These are phyloP conservation scores for Carterocephalus palaemon DNA, from an alignment of 2,888 invertebrate species.

Conservation along the genomic window DNA sequence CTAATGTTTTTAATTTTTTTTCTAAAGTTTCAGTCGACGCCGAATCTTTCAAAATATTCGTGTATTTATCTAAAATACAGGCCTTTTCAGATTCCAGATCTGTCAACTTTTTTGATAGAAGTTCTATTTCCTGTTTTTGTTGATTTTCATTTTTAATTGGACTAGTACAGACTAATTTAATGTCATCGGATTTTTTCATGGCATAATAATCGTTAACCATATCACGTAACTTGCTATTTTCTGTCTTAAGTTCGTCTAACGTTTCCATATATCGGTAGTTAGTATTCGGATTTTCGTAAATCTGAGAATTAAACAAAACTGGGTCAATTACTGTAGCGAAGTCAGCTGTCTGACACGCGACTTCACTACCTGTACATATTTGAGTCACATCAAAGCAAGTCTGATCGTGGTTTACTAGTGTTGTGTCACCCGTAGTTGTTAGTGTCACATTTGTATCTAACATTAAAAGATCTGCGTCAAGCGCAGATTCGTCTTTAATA, in stretches of 20 bases:
- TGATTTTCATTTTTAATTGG: neutral
- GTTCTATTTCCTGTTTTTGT: too few relatives aligned
- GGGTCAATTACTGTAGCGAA: conserved; percentile 36
- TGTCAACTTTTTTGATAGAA: too few relatives aligned
- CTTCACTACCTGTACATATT: conserved; percentile 47
- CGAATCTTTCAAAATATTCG: too few relatives aligned
- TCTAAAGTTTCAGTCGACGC: too few relatives aligned
- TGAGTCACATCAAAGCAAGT: conserved; percentile 60
- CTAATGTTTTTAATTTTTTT: too few relatives aligned
- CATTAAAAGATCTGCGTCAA: conserved; percentile 68
- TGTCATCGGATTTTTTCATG: conserved; percentile 30
- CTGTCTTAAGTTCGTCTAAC: conserved; percentile 43
- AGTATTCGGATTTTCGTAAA: conserved; percentile 38
- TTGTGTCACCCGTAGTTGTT: conserved; percentile 55
- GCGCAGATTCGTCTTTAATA: conserved; percentile 61
- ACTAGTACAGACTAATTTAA: too few relatives aligned
- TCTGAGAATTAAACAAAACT: conserved; percentile 36
- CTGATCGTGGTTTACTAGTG: conserved; percentile 55
- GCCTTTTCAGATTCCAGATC: too few relatives aligned
- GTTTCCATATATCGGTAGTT: conserved; percentile 39
- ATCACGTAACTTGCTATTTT: conserved; percentile 47
- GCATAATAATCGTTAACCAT: conserved; percentile 37
- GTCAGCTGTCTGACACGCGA: conserved; percentile 47
- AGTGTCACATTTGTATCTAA: conserved; percentile 67
- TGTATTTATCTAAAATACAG: too few relatives aligned